Evolutionary conservation across 2,797 vertebrate genomes (phyloP), one percentile per base, ranked within the genome.

Genomic region (Euthynnus affinis): DNA sequence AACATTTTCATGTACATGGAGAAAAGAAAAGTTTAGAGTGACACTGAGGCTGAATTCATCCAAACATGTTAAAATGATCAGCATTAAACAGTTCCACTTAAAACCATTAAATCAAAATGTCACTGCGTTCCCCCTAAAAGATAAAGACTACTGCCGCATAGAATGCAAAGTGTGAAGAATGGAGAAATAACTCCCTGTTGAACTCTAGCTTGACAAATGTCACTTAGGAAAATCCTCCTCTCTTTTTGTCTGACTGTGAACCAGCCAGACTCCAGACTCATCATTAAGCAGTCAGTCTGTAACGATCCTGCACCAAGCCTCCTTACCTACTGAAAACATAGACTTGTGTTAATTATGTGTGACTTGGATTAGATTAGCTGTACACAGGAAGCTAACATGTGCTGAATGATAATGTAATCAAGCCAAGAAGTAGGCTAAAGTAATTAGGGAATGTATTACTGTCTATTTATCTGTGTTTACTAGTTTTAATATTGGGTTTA

Each of bases 291-390:
- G 80, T 71, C 66, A 65, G 37, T 71, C 53, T 61, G 58, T 79
- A 68, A 74, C 1, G 56, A 55, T 53, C 0, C 52, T 49, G 75
- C 80, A 57, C 0, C 23, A 64, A 49, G 66, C 57, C n/a, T 69
- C 15, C 71, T 85, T 81, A 87, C 63, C 78, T 68, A 71, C 81
- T 88, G 65, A 44, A 80, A 80, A 84, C 51, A 80, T 4, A 80
- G 25, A 68, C 71, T 29, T 20, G 23, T 51, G 42, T 74, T 82
- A 78, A 81, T 87, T 67, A 80, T 3, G n/a, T 34, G 57, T 20
- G 40, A 48, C 10, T 73, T 23, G 23, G 29, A 56, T 58, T 44
- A 37, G 44, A 68, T 81, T 6, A 67, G 46, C 13, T 10, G 13
- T 27, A 32, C 34, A 56, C 22, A 66, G 46, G 64, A 69, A 59